A percentile compares a stretch with the other conserved stretches of the same genome.
Conservation (phyloP, 30 jellyfish, hydroid and myxozoan genomes). For the Sanderia malayensis region DNA sequence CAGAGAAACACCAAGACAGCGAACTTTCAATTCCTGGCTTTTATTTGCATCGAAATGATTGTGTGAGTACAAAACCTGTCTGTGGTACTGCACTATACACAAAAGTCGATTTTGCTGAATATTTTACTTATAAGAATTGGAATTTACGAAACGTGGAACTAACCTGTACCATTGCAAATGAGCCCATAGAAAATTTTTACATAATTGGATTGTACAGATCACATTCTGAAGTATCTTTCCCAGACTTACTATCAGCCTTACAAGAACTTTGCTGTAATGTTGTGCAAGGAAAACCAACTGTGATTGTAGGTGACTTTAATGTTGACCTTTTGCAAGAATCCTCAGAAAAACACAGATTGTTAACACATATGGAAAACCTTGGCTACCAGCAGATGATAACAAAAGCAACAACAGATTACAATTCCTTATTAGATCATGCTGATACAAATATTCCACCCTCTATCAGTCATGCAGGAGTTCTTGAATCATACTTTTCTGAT, state of each 20-base stretch:
- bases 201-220: background rate
- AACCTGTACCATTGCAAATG: background rate
- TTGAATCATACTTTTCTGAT: conserved; percentile 24
- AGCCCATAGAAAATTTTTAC: background rate
- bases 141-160: background rate
- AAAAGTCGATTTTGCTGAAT: no score
- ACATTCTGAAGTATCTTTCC: no score
- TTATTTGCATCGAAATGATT: no score
- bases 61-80: no score
- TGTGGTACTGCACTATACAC: no score
- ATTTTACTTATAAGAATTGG: no score
- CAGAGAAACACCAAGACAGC: background rate
- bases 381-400: conserved; percentile 11
- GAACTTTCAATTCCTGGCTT: no score
- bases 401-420: conserved; percentile 9
- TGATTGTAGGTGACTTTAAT: conserved; percentile 39
- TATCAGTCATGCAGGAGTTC: background rate
- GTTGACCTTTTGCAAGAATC: background rate
- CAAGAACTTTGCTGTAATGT: conserved; percentile 3
- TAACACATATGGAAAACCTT: background rate
- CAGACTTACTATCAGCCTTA: no score
- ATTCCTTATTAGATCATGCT: background rate
- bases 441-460: conserved; percentile 8
- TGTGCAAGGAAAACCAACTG: background rate
- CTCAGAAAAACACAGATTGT: background rate